Conservation (phyloP, 2,113 vertebrate genomes). For the Meleagris gallopavo region DNA sequence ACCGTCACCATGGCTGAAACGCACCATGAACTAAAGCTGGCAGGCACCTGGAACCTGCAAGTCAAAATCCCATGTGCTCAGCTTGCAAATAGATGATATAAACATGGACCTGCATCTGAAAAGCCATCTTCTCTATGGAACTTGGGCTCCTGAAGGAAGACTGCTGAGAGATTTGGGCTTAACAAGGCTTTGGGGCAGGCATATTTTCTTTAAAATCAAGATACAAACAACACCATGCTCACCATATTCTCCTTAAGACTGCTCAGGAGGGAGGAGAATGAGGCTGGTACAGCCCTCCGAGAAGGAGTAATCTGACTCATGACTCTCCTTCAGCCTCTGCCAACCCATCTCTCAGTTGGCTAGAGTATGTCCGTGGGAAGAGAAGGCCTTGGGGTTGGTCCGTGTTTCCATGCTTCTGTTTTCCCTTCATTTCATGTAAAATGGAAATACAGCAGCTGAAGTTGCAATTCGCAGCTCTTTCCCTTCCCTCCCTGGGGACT, state of each 20-base stretch:
- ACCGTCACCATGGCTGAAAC: too few species aligned
- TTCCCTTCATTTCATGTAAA: background rate
- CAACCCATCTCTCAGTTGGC: background rate
- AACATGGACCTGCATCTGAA: background rate
- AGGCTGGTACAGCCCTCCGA: background rate
- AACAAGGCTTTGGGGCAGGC: background rate
- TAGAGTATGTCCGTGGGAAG: background rate
- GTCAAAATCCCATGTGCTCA: background rate
- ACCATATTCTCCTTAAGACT: background rate
- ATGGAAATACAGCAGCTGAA: background rate
- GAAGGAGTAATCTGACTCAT: background rate
- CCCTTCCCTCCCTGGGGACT: background rate
- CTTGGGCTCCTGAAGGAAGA: background rate
- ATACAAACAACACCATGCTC: background rate
- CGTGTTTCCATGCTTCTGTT: background rate
- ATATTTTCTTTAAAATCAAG: background rate
- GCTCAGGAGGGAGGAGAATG: background rate
- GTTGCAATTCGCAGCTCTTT: background rate
- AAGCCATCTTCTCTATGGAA: background rate
- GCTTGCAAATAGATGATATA: background rate
- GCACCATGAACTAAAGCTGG: background rate
- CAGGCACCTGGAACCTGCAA: accelerated
- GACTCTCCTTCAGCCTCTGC: background rate
- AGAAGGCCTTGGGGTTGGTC: background rate
- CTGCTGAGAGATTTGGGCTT: background rate